Evolutionary conservation across 2,888 invertebrate species (phyloP), one percentile per base, ranked within the genome.

Genomic region (Drosophila nr. medialis): DNA sequence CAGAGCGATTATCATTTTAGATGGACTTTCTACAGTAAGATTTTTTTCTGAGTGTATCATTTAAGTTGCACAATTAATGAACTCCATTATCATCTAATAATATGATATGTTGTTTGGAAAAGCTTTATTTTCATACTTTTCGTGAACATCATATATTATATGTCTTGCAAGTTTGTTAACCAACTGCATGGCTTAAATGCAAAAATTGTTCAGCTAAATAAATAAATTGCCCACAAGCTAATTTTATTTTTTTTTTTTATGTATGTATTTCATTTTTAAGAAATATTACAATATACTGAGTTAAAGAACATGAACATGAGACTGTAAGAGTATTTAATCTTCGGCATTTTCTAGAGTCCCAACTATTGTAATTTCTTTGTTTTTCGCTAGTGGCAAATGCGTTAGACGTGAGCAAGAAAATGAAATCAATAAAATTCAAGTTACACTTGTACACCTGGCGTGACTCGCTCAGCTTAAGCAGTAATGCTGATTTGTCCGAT

Each of bases 401-500:
- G 68, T 40, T 34, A 60, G 50, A 71, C 71, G 63, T 71, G 63
- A 55, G 45, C 30, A 40, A 29, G 24, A 13, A 55, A 70, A 51
- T 48, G 27, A 42, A 77, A 69, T 74, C 79, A 79, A 77, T 70
- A 64, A 58, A 50, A 53, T 34, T 45, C 24, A 29, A 55, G 30
- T 53, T 11, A 2, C n/a, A 32, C 38, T 27, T 69, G 30, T 11
- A 27, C 32, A 40, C 51, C 63, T 71, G 40, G n/a, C 80, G 76
- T 77, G 77, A 80, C 77, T 48, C 1, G 54, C 50, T 15, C 32
- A 65, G 64, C 75, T 80, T 67, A 71, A 38, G 49, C 11, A 65
- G 34, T 67, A 77, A 80, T 68, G 77, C 62, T 72, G 75, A 80
- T 80, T 64, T 60, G 67, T 51, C 62, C 30, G 80, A 80, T 77